phyloP scores from a whole-genome alignment of 2,113 vertebrate species.

The Varanus salvator region DNA sequence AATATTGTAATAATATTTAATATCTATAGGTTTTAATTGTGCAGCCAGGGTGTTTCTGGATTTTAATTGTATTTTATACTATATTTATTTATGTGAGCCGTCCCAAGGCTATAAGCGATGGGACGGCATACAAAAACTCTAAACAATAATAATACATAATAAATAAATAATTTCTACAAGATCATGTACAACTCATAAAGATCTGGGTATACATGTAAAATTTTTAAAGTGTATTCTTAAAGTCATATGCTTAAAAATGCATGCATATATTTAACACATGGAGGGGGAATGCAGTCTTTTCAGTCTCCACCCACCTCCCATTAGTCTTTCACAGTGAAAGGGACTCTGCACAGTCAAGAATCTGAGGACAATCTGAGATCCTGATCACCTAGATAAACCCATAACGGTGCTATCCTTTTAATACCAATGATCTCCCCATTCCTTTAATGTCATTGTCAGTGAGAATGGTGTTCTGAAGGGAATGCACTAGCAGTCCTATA shows the following conservation, averaged over 20 bases:
- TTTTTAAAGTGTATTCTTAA: neutral
- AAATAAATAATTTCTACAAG: no score
- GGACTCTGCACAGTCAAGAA: neutral
- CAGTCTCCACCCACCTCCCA: no score
- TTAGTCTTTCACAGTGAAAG: neutral
- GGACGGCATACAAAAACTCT: no score
- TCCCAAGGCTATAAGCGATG: no score
- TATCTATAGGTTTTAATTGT: no score
- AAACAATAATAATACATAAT: no score
- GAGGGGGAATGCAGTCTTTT: no score
- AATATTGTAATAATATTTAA: no score
- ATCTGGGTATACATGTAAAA: neutral
- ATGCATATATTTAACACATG: neutral
- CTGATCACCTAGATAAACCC: neutral
- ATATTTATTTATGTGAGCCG: no score
- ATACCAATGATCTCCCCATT: neutral
- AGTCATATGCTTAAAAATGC: neutral
- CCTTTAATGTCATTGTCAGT: neutral
- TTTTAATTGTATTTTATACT: no score
- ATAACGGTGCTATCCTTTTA: neutral
- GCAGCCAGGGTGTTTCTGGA: no score
- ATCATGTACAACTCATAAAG: neutral
- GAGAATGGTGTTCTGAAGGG: neutral
- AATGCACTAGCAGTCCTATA: neutral
- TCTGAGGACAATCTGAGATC: neutral